Percentiles rank a stretch among this genome's conserved stretches.
Evolutionary conservation across 2,113 vertebrate species (phyloP).

Genomic region (Hydrochoerus hydrochaeris): DNA sequence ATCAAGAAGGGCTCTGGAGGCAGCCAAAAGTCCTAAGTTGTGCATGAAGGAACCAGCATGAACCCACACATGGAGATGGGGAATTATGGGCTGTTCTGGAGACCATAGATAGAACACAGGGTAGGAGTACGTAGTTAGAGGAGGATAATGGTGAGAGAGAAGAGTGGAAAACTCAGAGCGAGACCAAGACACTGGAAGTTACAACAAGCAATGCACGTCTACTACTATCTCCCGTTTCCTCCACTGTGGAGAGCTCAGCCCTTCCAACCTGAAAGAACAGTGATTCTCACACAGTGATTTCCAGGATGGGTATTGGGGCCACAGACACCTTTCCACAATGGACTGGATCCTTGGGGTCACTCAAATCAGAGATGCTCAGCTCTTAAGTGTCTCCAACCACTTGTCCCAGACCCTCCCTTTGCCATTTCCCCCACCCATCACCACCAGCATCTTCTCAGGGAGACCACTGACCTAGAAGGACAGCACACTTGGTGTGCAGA

Average conservation of each 20-base stretch:
- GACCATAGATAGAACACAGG: not conserved
- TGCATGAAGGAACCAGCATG: not conserved
- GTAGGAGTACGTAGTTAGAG: not conserved
- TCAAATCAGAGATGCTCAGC: not conserved
- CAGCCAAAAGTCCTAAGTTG: not conserved
- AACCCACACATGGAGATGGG: not conserved
- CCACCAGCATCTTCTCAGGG: not conserved
- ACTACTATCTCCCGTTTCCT: not conserved
- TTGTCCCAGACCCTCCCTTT: not conserved
- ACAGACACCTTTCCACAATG: not conserved
- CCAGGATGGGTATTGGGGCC: not conserved
- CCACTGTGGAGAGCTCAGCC: not conserved
- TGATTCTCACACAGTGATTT: not conserved
- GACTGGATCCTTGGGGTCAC: not conserved
- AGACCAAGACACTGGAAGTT: not conserved
- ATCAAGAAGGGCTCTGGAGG: not conserved
- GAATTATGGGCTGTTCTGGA: not conserved
- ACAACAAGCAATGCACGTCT: not conserved
- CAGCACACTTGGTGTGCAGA: not conserved
- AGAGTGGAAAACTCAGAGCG: not conserved
- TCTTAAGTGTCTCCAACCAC: not conserved
- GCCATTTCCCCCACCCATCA: not conserved
- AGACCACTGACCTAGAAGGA: not conserved
- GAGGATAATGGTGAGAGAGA: not conserved
- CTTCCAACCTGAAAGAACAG: rapidly evolving